A percentile compares a stretch with the other conserved stretches of the same genome.
These are phyloP conservation scores for Sinocyclocheilus grahami DNA, from an alignment of 2,113 vertebrate genomes.

Conservation along the genomic window DNA sequence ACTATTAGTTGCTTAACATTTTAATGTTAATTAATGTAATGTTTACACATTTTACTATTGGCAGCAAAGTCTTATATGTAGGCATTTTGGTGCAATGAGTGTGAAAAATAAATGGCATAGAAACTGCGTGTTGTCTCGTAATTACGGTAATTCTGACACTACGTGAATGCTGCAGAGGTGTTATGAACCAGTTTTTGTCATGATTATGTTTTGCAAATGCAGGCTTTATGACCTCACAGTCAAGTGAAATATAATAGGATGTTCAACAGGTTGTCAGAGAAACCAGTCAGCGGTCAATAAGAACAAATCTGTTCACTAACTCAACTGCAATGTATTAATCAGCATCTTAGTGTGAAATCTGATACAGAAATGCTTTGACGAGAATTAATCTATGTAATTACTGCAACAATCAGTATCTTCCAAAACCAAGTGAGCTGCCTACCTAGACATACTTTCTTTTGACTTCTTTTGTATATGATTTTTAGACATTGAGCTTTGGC, in stretches of 20 bases:
- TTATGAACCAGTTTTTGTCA: not conserved
- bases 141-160: not conserved
- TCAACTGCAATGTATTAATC: not conserved
- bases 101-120: not conserved
- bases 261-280: slow-evolving; percentile 48
- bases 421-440: not conserved
- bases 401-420: not conserved
- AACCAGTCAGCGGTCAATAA: not conserved
- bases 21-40: not conserved
- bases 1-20: not conserved
- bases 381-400: not conserved
- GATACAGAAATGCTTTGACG: not conserved
- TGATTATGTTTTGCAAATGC: slow-evolving; percentile 7
- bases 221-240: slow-evolving; percentile 52
- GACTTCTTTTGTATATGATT: too few species aligned
- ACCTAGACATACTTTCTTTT: too few species aligned
- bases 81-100: not conserved
- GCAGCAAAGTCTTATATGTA: not conserved
- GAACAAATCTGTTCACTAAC: not conserved
- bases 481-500: not conserved
- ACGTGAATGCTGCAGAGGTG: not conserved
- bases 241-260: slow-evolving; percentile 31
- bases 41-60: not conserved
- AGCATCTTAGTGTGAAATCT: not conserved
- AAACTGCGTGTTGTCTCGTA: not conserved